phyloP scores from a whole-genome alignment of 2,888 invertebrate species.

The Ophonus ardosiacus region DNA sequence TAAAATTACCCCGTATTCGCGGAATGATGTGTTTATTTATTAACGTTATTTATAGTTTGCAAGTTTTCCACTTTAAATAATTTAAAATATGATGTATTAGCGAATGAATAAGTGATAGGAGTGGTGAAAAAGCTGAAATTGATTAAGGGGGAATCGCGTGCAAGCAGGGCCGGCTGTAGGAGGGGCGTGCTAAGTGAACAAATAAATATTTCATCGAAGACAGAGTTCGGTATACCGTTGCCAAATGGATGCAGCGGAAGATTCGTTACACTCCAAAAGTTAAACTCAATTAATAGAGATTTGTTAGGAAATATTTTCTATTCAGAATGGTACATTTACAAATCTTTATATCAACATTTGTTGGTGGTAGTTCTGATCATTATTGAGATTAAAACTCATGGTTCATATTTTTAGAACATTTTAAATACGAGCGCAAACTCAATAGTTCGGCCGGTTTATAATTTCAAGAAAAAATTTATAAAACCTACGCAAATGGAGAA shows the following conservation, averaged over 20 bases:
- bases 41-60: constrained; percentile 38
- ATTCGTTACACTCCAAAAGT: too few relatives aligned
- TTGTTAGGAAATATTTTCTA: too few relatives aligned
- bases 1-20: not conserved
- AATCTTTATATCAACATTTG: too few relatives aligned
- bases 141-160: constrained; percentile 56
- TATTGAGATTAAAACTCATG: not conserved
- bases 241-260: constrained; percentile 15
- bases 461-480: too few relatives aligned
- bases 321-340: too few relatives aligned
- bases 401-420: not conserved
- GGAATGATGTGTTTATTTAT: constrained; percentile 13
- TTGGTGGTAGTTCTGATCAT: not conserved
- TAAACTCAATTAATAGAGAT: too few relatives aligned
- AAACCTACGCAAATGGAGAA: too few relatives aligned
- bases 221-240: not conserved
- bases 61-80: constrained; percentile 38
- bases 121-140: constrained; percentile 39
- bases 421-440: too few relatives aligned
- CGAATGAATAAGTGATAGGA: constrained; percentile 18
- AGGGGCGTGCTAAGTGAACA: constrained; percentile 71
- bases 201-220: constrained; percentile 71
- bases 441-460: too few relatives aligned
- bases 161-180: constrained; percentile 63
- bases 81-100: constrained; percentile 49